Conservation (phyloP, 2,888 invertebrate species). For the Drosophila subsilvestris region DNA sequence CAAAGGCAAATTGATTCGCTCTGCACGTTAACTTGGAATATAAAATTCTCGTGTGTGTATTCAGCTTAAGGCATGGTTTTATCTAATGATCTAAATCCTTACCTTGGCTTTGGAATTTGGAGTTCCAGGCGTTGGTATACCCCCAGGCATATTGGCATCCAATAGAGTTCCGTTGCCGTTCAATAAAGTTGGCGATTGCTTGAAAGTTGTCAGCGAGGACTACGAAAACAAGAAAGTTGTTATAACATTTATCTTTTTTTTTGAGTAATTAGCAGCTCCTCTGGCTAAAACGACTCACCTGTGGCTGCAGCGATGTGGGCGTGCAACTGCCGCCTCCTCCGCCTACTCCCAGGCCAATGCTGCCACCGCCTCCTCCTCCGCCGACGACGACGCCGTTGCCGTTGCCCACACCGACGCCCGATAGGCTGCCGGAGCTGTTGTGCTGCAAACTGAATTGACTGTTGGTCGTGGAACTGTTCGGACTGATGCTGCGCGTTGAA, state of each 20-base stretch:
- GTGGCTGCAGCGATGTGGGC: slow-evolving; percentile 84
- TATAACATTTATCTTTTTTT: not conserved
- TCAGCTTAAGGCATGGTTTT: too few species aligned
- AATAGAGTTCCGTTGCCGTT: slow-evolving; percentile 84
- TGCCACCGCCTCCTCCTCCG: slow-evolving; percentile 31
- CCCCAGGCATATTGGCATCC: slow-evolving; percentile 88
- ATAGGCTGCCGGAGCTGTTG: slow-evolving; percentile 84
- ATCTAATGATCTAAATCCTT: slow-evolving; percentile 45
- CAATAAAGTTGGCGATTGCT: slow-evolving; percentile 83
- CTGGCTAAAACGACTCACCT: slow-evolving; percentile 67
- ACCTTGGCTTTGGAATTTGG: slow-evolving; percentile 93
- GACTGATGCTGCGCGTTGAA: slow-evolving; percentile 85
- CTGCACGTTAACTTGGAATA: too few species aligned
- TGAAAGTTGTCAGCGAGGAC: slow-evolving; percentile 84
- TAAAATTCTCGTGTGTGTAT: too few species aligned
- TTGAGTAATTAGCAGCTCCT: not conserved
- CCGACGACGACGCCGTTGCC: slow-evolving; percentile 18
- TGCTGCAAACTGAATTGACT: slow-evolving; percentile 84
- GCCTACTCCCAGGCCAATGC: slow-evolving; percentile 47
- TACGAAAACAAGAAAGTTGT: slow-evolving; percentile 41
- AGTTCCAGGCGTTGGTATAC: slow-evolving; percentile 90
- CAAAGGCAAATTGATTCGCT: too few species aligned
- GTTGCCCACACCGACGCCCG: slow-evolving; percentile 63
- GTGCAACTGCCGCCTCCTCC: slow-evolving; percentile 80
- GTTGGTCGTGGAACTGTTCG: slow-evolving; percentile 84